Percentiles rank a stretch among this genome's conserved stretches.
Conservation (phyloP, 1,140 invertebrate species). For the Ditylenchus dipsaci region DNA sequence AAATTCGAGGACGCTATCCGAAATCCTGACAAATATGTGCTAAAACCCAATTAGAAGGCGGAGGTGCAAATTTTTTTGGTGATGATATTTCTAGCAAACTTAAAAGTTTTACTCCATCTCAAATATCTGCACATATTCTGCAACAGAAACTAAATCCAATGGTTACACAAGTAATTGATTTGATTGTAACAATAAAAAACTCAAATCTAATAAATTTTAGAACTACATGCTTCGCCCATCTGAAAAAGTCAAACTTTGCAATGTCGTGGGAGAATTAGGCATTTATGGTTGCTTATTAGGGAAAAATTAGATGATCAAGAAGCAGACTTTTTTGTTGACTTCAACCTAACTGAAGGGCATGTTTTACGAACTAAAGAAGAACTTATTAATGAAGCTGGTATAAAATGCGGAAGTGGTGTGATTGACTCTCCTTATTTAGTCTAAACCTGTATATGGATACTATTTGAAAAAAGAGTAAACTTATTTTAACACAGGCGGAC, state of each 20-base stretch:
- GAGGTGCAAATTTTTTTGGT: slow-evolving; percentile 82
- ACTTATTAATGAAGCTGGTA: not conserved
- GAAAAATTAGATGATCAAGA: not conserved
- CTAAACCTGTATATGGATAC: too few species aligned
- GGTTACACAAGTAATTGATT: slow-evolving; percentile 37
- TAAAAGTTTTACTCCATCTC: slow-evolving; percentile 65
- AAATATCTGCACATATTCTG: slow-evolving; percentile 81
- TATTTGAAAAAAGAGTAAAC: too few species aligned
- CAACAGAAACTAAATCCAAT: slow-evolving; percentile 69
- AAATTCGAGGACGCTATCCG: slow-evolving; percentile 75
- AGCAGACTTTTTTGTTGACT: not conserved
- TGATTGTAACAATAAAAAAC: too few species aligned
- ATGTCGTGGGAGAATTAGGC: not conserved
- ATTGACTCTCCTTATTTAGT: not conserved
- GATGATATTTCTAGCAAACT: slow-evolving; percentile 70
- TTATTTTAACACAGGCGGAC: too few species aligned
- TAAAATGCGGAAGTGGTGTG: not conserved
- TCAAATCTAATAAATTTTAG: too few species aligned
- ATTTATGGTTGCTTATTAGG: not conserved
- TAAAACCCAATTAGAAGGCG: slow-evolving; percentile 90
- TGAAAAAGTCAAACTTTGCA: not conserved
- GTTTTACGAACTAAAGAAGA: not conserved
- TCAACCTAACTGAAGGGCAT: not conserved
- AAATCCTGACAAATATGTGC: slow-evolving; percentile 77
- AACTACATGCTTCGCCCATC: slow-evolving; percentile 3